Conservation (phyloP, 2,113 vertebrate species). For the Eidolon helvum region DNA sequence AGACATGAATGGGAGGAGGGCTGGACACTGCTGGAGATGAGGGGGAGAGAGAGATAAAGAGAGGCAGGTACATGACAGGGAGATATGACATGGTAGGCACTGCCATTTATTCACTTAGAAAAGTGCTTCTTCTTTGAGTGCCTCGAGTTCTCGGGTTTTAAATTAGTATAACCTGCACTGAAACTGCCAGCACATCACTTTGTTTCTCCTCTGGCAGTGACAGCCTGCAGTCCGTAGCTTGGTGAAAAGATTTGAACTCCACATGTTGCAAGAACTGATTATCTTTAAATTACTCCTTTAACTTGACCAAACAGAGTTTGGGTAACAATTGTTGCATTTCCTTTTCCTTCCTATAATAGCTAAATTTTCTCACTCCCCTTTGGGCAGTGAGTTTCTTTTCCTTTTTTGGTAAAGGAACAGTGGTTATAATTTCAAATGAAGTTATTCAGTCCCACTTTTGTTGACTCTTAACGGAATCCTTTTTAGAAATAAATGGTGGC, state of each 20-base stretch:
- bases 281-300: conserved; percentile 43
- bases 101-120: neutral
- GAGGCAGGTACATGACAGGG: neutral
- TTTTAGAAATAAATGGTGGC: conserved; percentile 32
- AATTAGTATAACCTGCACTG: neutral
- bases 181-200: neutral
- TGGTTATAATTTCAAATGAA: conserved; percentile 54
- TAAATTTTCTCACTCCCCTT: neutral
- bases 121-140: neutral
- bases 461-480: conserved; percentile 16
- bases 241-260: neutral
- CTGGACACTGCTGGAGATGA: neutral
- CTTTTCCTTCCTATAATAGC: conserved; percentile 21
- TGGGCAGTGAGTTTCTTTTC: neutral
- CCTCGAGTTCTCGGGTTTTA: neutral
- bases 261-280: neutral
- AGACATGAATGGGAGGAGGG: neutral
- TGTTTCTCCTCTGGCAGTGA: neutral
- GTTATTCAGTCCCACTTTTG: conserved; percentile 31
- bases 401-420: neutral
- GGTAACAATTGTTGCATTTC: neutral
- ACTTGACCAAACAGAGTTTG: conserved; percentile 7
- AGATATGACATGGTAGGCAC: neutral
- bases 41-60: neutral
- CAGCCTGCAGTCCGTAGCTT: neutral